Conservation (phyloP, 2,888 invertebrate species). For the Latheticus oryzae region DNA sequence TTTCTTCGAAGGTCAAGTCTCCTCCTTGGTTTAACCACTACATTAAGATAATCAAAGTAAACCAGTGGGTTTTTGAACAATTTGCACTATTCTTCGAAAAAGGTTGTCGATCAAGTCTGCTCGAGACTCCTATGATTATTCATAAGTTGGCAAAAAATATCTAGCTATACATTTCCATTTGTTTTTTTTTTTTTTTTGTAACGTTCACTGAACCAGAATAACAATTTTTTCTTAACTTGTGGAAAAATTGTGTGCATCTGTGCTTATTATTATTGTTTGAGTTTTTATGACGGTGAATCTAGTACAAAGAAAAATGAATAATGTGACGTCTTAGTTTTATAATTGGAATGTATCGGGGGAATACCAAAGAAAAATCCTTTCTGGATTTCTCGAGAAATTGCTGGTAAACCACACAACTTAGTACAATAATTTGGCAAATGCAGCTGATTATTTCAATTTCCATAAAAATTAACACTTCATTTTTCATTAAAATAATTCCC, state of each 20-base stretch:
- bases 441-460: too few relatives aligned
- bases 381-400: too few relatives aligned
- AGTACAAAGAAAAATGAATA: background rate
- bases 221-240: background rate
- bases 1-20: conserved; percentile 27
- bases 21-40: conserved; percentile 7
- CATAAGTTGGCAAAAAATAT: conserved; percentile 4
- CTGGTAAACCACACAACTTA: too few relatives aligned
- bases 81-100: background rate
- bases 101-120: background rate
- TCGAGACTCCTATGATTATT: conserved; percentile 8
- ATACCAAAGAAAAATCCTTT: too few relatives aligned
- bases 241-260: background rate
- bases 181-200: background rate
- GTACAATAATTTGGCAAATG: too few relatives aligned
- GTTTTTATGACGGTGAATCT: too few relatives aligned
- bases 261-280: background rate
- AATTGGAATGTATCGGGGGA: too few relatives aligned
- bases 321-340: too few relatives aligned
- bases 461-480: too few relatives aligned
- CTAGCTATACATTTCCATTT: too few relatives aligned
- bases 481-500: too few relatives aligned
- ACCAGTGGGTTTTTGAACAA: conserved; percentile 19
- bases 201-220: conserved; percentile 12
- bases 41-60: conserved; percentile 2